These are phyloP conservation scores for Eilema griseolum DNA, from an alignment of 2,888 invertebrate genomes.

Conservation along the genomic window DNA sequence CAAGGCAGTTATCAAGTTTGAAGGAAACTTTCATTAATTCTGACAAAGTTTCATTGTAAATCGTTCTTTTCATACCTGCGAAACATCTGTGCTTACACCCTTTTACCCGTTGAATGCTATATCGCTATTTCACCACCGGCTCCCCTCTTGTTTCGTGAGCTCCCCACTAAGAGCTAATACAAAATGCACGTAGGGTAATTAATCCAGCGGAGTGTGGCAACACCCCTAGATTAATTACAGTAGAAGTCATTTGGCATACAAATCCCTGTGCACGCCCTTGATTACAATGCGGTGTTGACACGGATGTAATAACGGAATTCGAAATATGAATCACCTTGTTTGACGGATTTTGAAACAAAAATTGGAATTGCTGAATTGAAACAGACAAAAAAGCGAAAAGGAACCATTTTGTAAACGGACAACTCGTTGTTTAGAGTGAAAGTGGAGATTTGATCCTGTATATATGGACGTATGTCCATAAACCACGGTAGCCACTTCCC, in stretches of 20 bases:
- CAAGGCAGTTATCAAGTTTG: background rate
- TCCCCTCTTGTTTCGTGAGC: conserved; percentile 25
- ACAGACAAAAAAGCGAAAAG: no score
- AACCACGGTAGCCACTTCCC: no score
- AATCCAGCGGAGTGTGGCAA: conserved; percentile 51
- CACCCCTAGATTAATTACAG: conserved; percentile 58
- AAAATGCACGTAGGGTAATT: conserved; percentile 51
- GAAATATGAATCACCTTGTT: conserved; percentile 13
- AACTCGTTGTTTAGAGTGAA: no score
- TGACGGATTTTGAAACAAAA: background rate
- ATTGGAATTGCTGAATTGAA: background rate
- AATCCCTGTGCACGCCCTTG: conserved; percentile 34
- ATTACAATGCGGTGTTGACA: conserved; percentile 23
- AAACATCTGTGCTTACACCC: conserved; percentile 32
- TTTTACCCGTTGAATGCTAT: conserved; percentile 14
- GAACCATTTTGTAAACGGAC: no score
- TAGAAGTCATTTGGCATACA: conserved; percentile 54
- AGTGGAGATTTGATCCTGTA: no score
- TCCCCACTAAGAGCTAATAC: conserved; percentile 40
- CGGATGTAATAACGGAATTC: conserved; percentile 19
- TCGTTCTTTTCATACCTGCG: background rate
- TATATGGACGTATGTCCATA: no score
- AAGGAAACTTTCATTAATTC: conserved; percentile 1
- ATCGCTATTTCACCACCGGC: conserved; percentile 12
- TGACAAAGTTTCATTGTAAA: background rate